Evolutionary conservation across 2,797 vertebrate genomes (phyloP), one percentile per base, ranked within the genome.

Genomic region (Cossypha heuglini): DNA sequence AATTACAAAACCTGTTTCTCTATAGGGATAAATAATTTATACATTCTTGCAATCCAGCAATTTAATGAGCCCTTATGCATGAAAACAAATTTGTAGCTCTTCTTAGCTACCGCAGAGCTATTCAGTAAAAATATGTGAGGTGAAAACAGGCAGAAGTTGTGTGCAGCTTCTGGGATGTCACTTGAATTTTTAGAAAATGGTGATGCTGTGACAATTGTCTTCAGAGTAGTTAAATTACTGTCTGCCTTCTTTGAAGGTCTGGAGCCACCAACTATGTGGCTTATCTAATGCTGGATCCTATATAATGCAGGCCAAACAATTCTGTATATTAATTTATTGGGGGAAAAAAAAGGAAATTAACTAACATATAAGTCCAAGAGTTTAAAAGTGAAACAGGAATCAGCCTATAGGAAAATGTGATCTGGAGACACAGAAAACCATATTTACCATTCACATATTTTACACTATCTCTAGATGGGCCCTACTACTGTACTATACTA

Each of bases 11-110:
- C 48, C 49, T 46, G 8, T 96, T 88, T 81, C 88, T 97, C 88
- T 95, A 11, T 63, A 58, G 62, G 76, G 92, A 95, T 94, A 96
- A 95, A 91, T 95, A 94, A 88, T 95, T 97, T 93, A 94, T 86
- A 94, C 12, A 7, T 61, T 74, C 72, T 73, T 86, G 81, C 75
- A 88, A 85, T 86, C 69, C 88, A 86, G 94, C 51, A 84, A 81
- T 88, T 91, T 95, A 95, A 93, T 93, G 93, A 95, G 48, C 37
- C 46, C 69, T 90, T 80, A 48, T 88, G 76, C 66, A 76, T 72
- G 77, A 75, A 96, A 94, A 93, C 90, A 88, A 96, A 93, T 91
- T 86, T 82, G 68, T 59, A 76, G n/a, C 67, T 76, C 71, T 82
- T 93, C 51, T 59, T 45, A 84, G 55, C 40, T 78, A n/a, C 48